Percentiles rank a stretch among this genome's conserved stretches.
Conservation (phyloP, 2,888 invertebrate species). For the Drosophila yooni region DNA sequence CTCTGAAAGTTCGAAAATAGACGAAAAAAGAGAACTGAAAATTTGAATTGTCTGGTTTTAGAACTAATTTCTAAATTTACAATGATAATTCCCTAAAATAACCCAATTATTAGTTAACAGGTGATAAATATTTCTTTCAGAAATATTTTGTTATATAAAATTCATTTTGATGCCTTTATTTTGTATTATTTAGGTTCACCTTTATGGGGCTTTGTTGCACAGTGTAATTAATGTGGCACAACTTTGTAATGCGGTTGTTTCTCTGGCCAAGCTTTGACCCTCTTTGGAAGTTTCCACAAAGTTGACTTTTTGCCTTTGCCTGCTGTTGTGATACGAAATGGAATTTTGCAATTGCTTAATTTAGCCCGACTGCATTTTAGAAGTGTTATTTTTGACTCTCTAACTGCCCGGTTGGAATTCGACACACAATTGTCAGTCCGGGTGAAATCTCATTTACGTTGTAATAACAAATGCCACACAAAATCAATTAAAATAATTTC, state of each 20-base stretch:
- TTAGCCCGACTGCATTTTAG: slow-evolving; percentile 11
- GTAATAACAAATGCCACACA: slow-evolving; percentile 68
- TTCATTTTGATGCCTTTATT: not conserved
- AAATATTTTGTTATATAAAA: not conserved
- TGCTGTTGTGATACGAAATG: slow-evolving; percentile 33
- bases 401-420: slow-evolving; percentile 3
- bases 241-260: not conserved
- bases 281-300: not conserved
- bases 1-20: not conserved
- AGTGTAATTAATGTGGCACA: not conserved
- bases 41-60: not conserved
- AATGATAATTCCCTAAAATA: not conserved
- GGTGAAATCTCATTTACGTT: slow-evolving; percentile 65
- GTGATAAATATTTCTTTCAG: not conserved
- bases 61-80: not conserved
- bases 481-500: slow-evolving; percentile 77
- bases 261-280: not conserved
- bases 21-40: no score
- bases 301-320: slow-evolving; percentile 27
- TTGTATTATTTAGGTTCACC: not conserved
- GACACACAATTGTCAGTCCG: slow-evolving; percentile 14
- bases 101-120: no score
- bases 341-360: slow-evolving; percentile 11
- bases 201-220: not conserved
- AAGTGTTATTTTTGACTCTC: slow-evolving; percentile 20